These are phyloP conservation scores for Aurelia aurita complex sp. Pacific DNA, from an alignment of 30 jellyfish, hydroid and myxozoan species.

Conservation along the genomic window DNA sequence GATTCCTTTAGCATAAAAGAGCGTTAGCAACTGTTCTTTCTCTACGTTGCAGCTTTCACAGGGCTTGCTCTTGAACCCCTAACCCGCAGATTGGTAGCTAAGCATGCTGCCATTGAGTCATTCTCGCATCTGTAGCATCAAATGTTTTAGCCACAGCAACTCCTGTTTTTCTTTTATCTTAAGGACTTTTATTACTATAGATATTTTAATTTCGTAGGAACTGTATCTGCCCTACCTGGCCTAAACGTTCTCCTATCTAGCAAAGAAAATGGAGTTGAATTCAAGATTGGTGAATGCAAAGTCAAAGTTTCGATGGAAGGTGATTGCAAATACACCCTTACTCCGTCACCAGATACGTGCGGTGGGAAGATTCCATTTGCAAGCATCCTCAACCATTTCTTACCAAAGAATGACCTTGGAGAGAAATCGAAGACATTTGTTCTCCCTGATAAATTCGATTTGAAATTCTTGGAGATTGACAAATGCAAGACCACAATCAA, in stretches of 20 bases:
- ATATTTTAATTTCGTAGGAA: background rate
- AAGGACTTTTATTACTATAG: too few relatives aligned
- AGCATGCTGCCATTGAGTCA: too few relatives aligned
- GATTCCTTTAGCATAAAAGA: too few relatives aligned
- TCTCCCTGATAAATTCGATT: conserved; percentile 67
- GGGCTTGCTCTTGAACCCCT: too few relatives aligned
- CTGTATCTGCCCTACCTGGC: conserved; percentile 27
- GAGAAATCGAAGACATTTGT: conserved; percentile 70
- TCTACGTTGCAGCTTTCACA: too few relatives aligned
- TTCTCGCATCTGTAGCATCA: too few relatives aligned
- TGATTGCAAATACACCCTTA: conserved; percentile 49
- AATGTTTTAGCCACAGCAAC: too few relatives aligned
- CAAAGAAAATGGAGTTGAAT: conserved; percentile 63
- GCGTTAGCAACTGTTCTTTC: too few relatives aligned
- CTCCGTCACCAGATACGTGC: conserved; percentile 65
- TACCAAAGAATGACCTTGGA: conserved; percentile 59
- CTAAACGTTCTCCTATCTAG: conserved; percentile 23
- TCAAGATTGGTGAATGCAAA: conserved; percentile 60
- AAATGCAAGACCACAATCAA: conserved; percentile 57
- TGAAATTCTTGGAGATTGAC: conserved; percentile 40
- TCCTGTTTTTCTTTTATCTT: too few relatives aligned
- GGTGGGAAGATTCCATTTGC: conserved; percentile 58
- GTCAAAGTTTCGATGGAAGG: conserved; percentile 42
- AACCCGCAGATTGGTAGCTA: too few relatives aligned
- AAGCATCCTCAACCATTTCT: conserved; percentile 48